phyloP scores from a whole-genome alignment of 2,113 vertebrate species.

The Pavo muticus region DNA sequence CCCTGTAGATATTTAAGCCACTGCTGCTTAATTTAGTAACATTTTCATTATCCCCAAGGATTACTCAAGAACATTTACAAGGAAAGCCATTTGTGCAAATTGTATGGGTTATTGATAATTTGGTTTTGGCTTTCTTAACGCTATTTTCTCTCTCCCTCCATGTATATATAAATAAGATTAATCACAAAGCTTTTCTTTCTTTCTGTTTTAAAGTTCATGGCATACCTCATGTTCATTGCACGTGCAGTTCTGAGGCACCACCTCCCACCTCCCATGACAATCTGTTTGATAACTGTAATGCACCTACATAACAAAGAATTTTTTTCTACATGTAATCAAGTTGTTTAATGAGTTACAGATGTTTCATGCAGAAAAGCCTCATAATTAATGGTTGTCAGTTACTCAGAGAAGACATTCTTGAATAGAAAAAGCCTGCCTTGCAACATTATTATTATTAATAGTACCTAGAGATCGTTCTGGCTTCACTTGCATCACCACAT shows the following conservation, averaged over 20 bases:
- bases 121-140: slow-evolving; percentile 42
- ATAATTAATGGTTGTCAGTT: not conserved
- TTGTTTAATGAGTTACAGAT: not conserved
- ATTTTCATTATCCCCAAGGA: slow-evolving; percentile 53
- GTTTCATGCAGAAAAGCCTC: not conserved
- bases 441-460: not conserved
- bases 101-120: slow-evolving; percentile 10
- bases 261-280: fast-evolving
- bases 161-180: not conserved
- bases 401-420: not conserved
- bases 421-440: not conserved
- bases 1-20: slow-evolving; percentile 39
- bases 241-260: not conserved
- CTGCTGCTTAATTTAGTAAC: slow-evolving; percentile 61
- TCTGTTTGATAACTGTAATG: not conserved
- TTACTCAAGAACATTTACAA: slow-evolving; percentile 64
- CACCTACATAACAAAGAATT: not conserved
- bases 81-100: slow-evolving; percentile 55
- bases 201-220: not conserved
- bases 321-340: not conserved
- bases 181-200: not conserved
- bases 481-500: not conserved
- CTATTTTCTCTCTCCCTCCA: not conserved
- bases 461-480: not conserved
- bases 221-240: not conserved